Evolutionary conservation across 2,113 vertebrate species (phyloP), one percentile per base, ranked within the genome.

Genomic region (Platysternon megacephalum): DNA sequence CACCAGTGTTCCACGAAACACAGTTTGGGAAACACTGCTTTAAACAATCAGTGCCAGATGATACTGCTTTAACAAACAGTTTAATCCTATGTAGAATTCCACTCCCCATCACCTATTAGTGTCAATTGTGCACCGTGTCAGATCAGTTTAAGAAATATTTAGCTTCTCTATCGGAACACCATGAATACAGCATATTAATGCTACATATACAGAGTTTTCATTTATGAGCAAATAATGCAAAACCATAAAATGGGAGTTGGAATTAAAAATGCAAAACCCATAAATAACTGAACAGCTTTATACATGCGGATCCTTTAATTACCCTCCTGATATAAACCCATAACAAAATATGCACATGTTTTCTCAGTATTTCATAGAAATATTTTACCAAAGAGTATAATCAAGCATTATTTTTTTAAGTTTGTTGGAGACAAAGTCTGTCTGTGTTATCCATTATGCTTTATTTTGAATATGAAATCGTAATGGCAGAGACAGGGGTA

Each of bases 81-180:
- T 89, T 87, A 93, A 84, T 82, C 89, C 88, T 46, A 93, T 76
- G 26, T 84, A 93, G 53, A 95, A 93, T 92, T 29, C 87, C 80
- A 44, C 78, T 68, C 42, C 42, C 83, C 74, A 91, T 89, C 68
- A 82, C 16, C 24, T 86, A 93, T 91, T 58, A 87, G 61, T 61
- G 94, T 84, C 84, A 91, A 29, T 86, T 87, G 68, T 68, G 29
- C 26, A 86, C 16, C 8, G 5, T 90, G 82, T 82, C 86, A 88
- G 26, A 74, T 82, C 46, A 58, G 51, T 87, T 88, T 92, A 96
- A 93, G 72, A 90, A 95, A 87, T 87, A 95, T 96, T 94, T 95
- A 46, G 55, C 55, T 96, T 84, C 90, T 61, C 3, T 49, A 6
- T 55, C 82, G 86, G 39, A 88, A 95, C 87, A 92, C 72, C 83